Evolutionary conservation across 2,888 invertebrate species (phyloP).

Genomic region (Thysanoteuthis rhombus): DNA sequence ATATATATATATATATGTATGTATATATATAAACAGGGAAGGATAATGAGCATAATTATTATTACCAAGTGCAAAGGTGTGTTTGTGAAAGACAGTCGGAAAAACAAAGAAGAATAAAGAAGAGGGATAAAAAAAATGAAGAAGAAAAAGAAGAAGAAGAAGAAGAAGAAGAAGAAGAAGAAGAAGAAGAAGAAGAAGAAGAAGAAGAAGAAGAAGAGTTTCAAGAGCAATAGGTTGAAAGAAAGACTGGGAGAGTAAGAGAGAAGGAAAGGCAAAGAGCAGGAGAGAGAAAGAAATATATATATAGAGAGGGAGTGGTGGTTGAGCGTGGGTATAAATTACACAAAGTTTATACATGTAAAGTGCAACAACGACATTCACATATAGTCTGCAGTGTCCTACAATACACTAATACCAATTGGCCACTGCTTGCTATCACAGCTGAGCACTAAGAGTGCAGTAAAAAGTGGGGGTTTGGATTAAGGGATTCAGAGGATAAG

Average conservation of each 20-base stretch:
- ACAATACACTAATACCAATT: conserved; percentile 12
- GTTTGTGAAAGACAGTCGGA: neutral
- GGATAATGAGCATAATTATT: neutral
- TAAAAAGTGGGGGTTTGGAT: neutral
- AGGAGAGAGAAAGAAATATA: neutral
- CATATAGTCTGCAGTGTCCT: conserved; percentile 15
- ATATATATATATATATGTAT: neutral
- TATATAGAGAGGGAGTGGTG: neutral
- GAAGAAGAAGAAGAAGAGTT: neutral
- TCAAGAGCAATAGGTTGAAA: neutral
- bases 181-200: neutral
- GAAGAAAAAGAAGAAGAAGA: neutral
- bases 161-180: neutral
- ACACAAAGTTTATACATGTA: neutral
- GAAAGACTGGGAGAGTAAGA: neutral
- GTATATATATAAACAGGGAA: neutral
- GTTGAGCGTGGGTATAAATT: neutral
- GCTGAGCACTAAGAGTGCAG: conserved; percentile 28
- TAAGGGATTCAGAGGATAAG: neutral
- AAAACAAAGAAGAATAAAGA: neutral
- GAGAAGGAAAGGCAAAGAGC: neutral
- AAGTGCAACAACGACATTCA: neutral
- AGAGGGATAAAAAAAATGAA: neutral
- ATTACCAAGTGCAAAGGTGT: neutral
- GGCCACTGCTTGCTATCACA: conserved; percentile 25